These are phyloP conservation scores for Trogon melanurus DNA, from an alignment of 2,113 vertebrate genomes.

Conservation along the genomic window DNA sequence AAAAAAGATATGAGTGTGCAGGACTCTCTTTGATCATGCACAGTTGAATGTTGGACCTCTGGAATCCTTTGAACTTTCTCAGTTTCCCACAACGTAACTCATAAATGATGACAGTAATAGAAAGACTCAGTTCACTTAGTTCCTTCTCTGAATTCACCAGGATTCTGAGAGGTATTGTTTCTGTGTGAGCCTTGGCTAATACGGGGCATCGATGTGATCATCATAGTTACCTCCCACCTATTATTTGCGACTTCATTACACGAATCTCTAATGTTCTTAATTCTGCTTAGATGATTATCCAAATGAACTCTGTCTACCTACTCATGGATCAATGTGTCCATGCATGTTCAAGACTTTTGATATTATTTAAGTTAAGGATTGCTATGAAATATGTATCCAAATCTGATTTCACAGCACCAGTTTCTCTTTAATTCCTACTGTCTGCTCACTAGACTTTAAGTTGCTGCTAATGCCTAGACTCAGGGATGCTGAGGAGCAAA, in stretches of 20 bases:
- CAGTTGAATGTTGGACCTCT: neutral
- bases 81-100: neutral
- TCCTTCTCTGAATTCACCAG: neutral
- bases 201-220: fast-evolving
- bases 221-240: neutral
- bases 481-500: neutral
- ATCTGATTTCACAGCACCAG: neutral
- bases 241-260: neutral
- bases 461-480: neutral
- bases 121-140: neutral
- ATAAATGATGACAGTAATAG: neutral
- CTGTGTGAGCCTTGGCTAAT: neutral
- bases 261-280: neutral
- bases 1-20: neutral
- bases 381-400: neutral
- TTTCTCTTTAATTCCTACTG: slow-evolving; percentile 34
- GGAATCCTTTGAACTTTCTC: neutral
- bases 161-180: neutral
- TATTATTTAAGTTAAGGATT: neutral
- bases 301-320: neutral
- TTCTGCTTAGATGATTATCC: neutral
- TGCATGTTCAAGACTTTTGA: neutral
- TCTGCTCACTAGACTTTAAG: slow-evolving; percentile 52
- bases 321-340: neutral
- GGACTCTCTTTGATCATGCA: neutral